A percentile compares a stretch with the other conserved stretches of the same genome.
Evolutionary conservation across 2,797 vertebrate genomes (phyloP).

Genomic region (Sebastes variabilis): DNA sequence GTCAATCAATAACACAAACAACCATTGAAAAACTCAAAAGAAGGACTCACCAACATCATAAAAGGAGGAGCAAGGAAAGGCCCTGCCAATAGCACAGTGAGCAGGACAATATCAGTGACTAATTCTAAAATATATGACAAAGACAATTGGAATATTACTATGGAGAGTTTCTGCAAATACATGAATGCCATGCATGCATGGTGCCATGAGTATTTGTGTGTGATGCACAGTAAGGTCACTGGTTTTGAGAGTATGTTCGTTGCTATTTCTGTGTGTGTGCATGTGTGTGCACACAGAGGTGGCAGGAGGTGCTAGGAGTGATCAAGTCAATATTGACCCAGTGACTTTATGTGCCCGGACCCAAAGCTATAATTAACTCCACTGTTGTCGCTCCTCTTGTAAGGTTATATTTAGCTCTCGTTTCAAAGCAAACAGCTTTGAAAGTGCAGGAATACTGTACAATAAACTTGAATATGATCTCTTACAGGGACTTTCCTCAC

Average conservation of each 20-base stretch:
- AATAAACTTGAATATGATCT: constrained; percentile 15
- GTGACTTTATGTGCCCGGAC: constrained; percentile 56
- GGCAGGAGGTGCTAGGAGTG: constrained; percentile 57
- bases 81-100: background rate
- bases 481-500: constrained; percentile 48
- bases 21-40: background rate
- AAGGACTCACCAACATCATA: background rate
- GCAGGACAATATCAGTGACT: background rate
- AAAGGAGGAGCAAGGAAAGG: background rate
- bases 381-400: constrained; percentile 37
- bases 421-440: constrained; percentile 53
- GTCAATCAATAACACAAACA: constrained; percentile 43
- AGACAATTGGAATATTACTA: background rate
- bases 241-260: constrained; percentile 3
- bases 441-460: constrained; percentile 17
- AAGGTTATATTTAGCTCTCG: constrained; percentile 63
- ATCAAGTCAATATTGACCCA: constrained; percentile 80
- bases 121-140: background rate
- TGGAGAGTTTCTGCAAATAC: background rate
- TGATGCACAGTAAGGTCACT: background rate
- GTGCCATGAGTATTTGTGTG: background rate
- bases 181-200: background rate
- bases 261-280: background rate
- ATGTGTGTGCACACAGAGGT: constrained; percentile 45
- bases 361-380: constrained; percentile 68